Conservation (phyloP, 37 sponge, comb jelly and placozoan genomes). For the Diacarnus erythraeanus region DNA sequence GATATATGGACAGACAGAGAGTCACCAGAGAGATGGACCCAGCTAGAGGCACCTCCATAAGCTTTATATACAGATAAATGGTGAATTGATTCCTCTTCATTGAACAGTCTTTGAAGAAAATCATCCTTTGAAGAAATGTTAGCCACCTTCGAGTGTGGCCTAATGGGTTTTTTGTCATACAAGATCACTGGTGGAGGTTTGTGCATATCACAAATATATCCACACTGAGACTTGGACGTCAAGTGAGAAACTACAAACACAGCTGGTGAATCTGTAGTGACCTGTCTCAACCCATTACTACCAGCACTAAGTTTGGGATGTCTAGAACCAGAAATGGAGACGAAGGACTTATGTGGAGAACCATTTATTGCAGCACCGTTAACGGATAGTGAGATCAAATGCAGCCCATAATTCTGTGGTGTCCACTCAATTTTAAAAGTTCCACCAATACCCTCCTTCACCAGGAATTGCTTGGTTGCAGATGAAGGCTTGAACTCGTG, state of each 20-base stretch:
- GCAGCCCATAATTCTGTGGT: slow-evolving; percentile 24
- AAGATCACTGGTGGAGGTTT: background rate
- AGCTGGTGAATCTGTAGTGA: background rate
- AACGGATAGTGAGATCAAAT: slow-evolving; percentile 13
- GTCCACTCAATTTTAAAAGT: slow-evolving; percentile 41
- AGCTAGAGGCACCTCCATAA: background rate
- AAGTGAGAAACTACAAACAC: slow-evolving; percentile 34
- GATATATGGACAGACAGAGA: background rate
- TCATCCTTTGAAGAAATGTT: background rate
- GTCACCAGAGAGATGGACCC: slow-evolving; percentile 8
- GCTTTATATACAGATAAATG: slow-evolving; percentile 27
- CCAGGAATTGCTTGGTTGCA: slow-evolving; percentile 2
- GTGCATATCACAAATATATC: background rate
- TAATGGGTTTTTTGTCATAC: background rate
- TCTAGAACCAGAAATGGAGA: background rate
- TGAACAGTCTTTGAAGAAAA: background rate
- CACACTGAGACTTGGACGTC: background rate
- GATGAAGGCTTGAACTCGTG: background rate
- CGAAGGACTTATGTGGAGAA: slow-evolving; percentile 45
- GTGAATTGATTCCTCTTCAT: slow-evolving; percentile 1
- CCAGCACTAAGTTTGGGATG: background rate
- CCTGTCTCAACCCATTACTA: background rate
- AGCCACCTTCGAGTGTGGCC: background rate
- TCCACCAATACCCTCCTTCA: slow-evolving; percentile 2
- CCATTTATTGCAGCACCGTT: slow-evolving; percentile 29